These are phyloP conservation scores for Dexiosoma caninum DNA, from an alignment of 2,888 invertebrate species.

Conservation along the genomic window DNA sequence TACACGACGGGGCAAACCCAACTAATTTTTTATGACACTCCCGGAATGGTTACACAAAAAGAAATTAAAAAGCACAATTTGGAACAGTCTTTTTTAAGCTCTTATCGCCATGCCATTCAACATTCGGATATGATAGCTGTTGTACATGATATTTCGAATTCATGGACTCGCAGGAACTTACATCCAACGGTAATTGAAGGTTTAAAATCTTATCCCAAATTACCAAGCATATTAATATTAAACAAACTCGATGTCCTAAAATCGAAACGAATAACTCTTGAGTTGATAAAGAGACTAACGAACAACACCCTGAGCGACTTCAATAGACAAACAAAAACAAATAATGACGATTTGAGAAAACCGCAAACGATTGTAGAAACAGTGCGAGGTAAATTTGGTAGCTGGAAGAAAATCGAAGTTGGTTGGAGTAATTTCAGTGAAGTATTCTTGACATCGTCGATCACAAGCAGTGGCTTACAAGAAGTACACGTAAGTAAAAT, in stretches of 20 bases:
- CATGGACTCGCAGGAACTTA: slow-evolving; percentile 83
- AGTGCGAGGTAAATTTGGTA: slow-evolving; percentile 21
- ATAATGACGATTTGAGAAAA: slow-evolving; percentile 34
- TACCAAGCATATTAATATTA: slow-evolving; percentile 87
- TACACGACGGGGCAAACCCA: slow-evolving; percentile 88
- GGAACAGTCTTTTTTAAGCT: slow-evolving; percentile 80
- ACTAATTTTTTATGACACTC: slow-evolving; percentile 94
- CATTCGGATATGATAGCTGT: slow-evolving; percentile 90
- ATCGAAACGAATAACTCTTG: slow-evolving; percentile 86
- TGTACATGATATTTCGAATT: slow-evolving; percentile 89
- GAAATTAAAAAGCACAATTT: slow-evolving; percentile 81
- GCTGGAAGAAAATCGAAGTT: slow-evolving; percentile 63
- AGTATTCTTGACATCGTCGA: slow-evolving; percentile 94
- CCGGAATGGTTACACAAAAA: slow-evolving; percentile 87
- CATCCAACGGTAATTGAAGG: slow-evolving; percentile 85
- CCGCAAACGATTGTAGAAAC: too few relatives aligned
- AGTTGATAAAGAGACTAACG: slow-evolving; percentile 84
- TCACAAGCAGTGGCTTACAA: slow-evolving; percentile 86
- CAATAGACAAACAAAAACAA: slow-evolving; percentile 69
- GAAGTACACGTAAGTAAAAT: slow-evolving; percentile 84
- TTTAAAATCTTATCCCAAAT: slow-evolving; percentile 81
- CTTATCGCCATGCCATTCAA: slow-evolving; percentile 79
- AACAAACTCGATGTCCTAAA: slow-evolving; percentile 91
- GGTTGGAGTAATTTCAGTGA: slow-evolving; percentile 90
- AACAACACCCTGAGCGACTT: slow-evolving; percentile 79